Evolutionary conservation across 2,888 invertebrate genomes (phyloP).

Genomic region (Trachelus tabidus): DNA sequence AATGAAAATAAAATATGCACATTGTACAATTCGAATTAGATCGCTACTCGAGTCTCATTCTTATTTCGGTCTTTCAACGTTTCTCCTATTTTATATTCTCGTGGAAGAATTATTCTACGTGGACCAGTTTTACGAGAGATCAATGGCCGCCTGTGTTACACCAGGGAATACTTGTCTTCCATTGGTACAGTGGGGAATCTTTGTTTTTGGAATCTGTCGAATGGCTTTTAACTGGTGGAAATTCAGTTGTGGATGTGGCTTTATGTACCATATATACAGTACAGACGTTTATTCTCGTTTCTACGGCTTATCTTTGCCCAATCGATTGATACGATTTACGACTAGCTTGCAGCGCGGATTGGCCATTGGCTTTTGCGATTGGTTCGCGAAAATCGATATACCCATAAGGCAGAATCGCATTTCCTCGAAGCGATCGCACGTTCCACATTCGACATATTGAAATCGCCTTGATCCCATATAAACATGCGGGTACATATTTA

Average conservation of each 20-base stretch:
- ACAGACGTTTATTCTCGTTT: background rate
- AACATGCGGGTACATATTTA: background rate
- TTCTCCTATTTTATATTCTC: background rate
- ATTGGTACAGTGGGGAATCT: background rate
- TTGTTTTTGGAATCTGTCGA: background rate
- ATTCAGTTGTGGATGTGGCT: background rate
- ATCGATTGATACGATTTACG: background rate
- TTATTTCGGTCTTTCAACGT: background rate
- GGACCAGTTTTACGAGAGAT: background rate
- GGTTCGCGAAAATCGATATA: background rate
- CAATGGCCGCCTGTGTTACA: background rate
- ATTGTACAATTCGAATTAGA: background rate
- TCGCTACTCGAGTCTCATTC: background rate
- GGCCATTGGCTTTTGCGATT: background rate
- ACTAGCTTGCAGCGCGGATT: background rate
- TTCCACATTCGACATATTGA: background rate
- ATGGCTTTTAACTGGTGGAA: background rate
- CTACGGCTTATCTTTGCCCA: background rate
- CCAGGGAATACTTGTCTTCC: background rate
- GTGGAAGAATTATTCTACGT: background rate
- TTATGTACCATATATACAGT: background rate
- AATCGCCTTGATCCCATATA: background rate
- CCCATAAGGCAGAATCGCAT: background rate
- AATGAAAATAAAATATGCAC: background rate
- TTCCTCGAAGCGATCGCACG: background rate